phyloP scores from a whole-genome alignment of 2,888 invertebrate species.

The Omphaloscelis lunosa region DNA sequence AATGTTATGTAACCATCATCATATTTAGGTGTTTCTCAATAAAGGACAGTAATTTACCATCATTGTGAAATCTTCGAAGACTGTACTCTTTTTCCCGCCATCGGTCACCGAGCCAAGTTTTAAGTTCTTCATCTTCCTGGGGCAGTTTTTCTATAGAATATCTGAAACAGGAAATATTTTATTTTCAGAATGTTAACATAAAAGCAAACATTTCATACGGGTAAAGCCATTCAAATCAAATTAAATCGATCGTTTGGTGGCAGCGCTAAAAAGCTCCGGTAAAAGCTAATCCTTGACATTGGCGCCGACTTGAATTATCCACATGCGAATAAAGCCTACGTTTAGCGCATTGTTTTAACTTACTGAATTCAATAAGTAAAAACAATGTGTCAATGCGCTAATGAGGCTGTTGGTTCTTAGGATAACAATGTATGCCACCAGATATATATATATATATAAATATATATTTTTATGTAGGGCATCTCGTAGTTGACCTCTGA shows the following conservation, averaged over 20 bases:
- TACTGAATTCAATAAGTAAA: background rate
- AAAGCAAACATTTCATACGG: background rate
- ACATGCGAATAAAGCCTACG: background rate
- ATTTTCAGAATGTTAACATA: background rate
- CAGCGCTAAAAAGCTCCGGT: background rate
- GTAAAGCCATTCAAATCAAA: background rate
- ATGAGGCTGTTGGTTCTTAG: background rate
- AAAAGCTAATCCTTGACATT: conserved; percentile 1
- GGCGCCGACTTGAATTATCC: background rate
- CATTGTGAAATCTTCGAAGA: conserved; percentile 90
- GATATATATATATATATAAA: too few species aligned
- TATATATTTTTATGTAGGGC: too few species aligned
- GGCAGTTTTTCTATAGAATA: conserved; percentile 92
- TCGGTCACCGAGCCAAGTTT: conserved; percentile 92
- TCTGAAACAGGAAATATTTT: conserved; percentile 79
- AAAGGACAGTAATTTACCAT: conserved; percentile 78
- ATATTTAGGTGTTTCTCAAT: background rate
- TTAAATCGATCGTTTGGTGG: background rate
- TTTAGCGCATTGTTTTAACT: too few species aligned
- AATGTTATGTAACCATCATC: background rate
- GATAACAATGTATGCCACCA: background rate
- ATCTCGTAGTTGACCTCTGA: too few species aligned
- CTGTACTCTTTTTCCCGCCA: conserved; percentile 93
- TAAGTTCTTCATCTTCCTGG: conserved; percentile 89
- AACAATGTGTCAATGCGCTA: background rate